Evolutionary conservation across 2,888 invertebrate genomes (phyloP), one percentile per base, ranked within the genome.

Genomic region (Germaria angustata): DNA sequence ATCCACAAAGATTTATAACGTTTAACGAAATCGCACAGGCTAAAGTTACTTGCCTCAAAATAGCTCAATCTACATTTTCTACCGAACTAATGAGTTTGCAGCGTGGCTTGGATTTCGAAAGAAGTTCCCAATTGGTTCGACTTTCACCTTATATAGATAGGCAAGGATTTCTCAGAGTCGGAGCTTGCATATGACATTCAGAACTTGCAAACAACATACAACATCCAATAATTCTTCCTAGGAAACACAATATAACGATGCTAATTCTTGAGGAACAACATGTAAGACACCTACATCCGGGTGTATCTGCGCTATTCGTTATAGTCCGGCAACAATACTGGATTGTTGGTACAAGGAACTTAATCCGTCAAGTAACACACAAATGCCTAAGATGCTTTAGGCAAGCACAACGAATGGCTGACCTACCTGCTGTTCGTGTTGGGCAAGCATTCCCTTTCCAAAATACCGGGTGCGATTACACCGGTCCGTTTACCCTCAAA

Each of bases 301-400:
- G 81, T 0, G 80, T 84, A 1, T 79, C 84, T 9, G 65, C 75
- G 53, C 53, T 84, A 2, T 84, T 84, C 36, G 79, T 82, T 0
- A 85, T 84, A n/a, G 41, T 81, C 2, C 80, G 81, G 3, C 77
- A 84, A 28, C 15, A 72, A 11, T 84, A 81, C 15, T 85, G 84
- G 81, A 77, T 85, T 8, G 11, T 84, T 8, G 76, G 81, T 1
- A 79, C 66, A 1, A 61, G 85, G 46, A 84, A 80, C 51, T 28
- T 83, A 6, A 78, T 84, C n/a, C 53, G 79, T 1, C 22, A 49
- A 8, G 6, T 84, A 0, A 79, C 73, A 0, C 65, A 69, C 8
- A 66, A 61, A 17, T 82, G 73, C 11, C 5, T 78, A 0, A 78
- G 53, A 28, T 82, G 82, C 34, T 81, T 68, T 20, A 61, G 63